Evolutionary conservation across 2,888 invertebrate species (phyloP).

Genomic region (Cataglyphis altisquamis): DNA sequence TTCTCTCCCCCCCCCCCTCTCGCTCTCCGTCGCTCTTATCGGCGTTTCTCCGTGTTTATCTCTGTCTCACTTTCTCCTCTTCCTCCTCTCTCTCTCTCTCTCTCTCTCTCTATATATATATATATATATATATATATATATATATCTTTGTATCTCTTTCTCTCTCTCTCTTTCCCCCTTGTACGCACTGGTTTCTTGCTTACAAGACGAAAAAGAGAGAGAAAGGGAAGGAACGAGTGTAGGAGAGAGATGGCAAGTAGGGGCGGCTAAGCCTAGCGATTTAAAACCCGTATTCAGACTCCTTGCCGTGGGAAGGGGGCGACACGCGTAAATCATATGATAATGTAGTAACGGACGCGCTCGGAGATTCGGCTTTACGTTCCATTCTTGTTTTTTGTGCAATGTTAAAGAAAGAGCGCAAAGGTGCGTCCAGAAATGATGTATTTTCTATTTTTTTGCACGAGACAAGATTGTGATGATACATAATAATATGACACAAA

Average conservation of each 20-base stretch:
- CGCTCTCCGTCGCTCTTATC: not conserved
- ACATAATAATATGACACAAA: too few relatives aligned
- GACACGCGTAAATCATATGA: constrained; percentile 84
- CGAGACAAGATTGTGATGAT: not conserved
- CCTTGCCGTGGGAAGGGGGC: constrained; percentile 58
- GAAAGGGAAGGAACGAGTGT: not conserved
- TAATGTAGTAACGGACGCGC: constrained; percentile 77
- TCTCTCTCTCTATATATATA: too few relatives aligned
- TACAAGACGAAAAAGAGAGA: constrained; percentile 31
- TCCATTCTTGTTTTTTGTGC: constrained; percentile 14
- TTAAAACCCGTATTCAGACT: constrained; percentile 81
- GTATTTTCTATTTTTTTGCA: constrained; percentile 35
- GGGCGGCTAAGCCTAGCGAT: constrained; percentile 75
- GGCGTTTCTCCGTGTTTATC: too few relatives aligned
- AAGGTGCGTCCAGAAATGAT: not conserved
- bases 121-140: too few relatives aligned
- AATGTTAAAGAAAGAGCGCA: constrained; percentile 5
- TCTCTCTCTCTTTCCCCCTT: not conserved
- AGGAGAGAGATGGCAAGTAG: constrained; percentile 51
- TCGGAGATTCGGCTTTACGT: constrained; percentile 49
- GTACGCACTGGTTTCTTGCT: constrained; percentile 26
- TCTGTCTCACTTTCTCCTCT: not conserved
- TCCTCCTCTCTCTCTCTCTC: not conserved
- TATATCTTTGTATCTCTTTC: not conserved
- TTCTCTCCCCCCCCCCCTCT: constrained; percentile 30